phyloP scores from a whole-genome alignment of 2,888 invertebrate genomes.

The Cataglyphis livida region DNA sequence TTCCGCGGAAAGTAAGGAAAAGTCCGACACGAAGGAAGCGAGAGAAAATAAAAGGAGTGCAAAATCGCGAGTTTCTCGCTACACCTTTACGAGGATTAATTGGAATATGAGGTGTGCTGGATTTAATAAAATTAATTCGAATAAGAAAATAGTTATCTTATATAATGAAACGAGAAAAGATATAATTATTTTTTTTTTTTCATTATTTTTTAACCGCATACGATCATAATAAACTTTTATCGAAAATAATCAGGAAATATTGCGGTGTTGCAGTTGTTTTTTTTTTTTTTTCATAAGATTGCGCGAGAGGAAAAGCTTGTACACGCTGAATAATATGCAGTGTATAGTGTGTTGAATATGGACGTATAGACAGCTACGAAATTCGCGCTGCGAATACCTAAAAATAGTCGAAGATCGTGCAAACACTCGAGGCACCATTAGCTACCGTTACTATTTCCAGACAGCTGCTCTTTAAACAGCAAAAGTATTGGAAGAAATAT shows the following conservation, averaged over 20 bases:
- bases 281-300: background rate
- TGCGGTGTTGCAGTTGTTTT: background rate
- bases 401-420: constrained; percentile 76
- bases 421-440: constrained; percentile 81
- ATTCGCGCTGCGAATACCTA: constrained; percentile 64
- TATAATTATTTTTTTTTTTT: background rate
- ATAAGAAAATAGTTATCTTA: background rate
- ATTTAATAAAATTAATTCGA: constrained; percentile 23
- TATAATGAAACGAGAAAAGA: background rate
- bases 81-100: background rate
- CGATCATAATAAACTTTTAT: background rate
- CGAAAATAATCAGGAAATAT: background rate
- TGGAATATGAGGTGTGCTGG: background rate
- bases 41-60: background rate
- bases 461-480: constrained; percentile 67
- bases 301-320: constrained; percentile 15
- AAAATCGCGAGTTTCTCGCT: background rate
- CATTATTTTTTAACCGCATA: background rate
- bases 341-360: background rate
- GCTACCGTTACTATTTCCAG: constrained; percentile 78
- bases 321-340: background rate
- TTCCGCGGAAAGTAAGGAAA: constrained; percentile 60
- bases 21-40: constrained; percentile 27
- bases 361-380: constrained; percentile 44
- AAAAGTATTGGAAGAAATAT: constrained; percentile 53